These are phyloP conservation scores for Sinodicranocentrus sp. DNA, from an alignment of 2,888 invertebrate genomes.

Conservation along the genomic window DNA sequence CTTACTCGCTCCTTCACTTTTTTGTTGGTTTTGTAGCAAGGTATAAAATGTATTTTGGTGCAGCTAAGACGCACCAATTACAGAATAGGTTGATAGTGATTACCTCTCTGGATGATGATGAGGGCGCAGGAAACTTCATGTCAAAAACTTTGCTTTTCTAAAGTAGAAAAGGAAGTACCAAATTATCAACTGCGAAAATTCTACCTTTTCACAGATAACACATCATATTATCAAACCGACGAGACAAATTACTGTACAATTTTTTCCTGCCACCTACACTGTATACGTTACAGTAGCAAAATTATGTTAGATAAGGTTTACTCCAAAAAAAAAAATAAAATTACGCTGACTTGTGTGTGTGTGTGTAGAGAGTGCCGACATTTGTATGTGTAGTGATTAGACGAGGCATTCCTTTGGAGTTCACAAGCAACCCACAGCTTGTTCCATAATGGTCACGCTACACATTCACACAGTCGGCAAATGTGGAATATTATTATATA, in stretches of 20 bases:
- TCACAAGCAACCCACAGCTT: not conserved
- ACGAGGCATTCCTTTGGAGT: constrained; percentile 9
- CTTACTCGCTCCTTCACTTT: not conserved
- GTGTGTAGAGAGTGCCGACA: not conserved
- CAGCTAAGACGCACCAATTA: constrained; percentile 26
- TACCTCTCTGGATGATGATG: constrained; percentile 53
- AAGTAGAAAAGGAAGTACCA: constrained; percentile 76
- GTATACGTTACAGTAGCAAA: constrained; percentile 40
- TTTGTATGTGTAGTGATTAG: not conserved
- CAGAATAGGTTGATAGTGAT: constrained; percentile 42
- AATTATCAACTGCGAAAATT: constrained; percentile 77
- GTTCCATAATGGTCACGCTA: constrained; percentile 60
- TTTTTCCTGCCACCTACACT: constrained; percentile 47
- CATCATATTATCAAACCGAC: constrained; percentile 60
- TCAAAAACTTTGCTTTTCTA: constrained; percentile 72
- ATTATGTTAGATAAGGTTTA: constrained; percentile 29
- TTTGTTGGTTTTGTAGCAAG: constrained; percentile 3
- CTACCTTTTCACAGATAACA: constrained; percentile 70
- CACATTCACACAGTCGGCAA: constrained; percentile 8
- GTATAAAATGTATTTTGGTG: not conserved
- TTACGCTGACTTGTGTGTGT: constrained; percentile 34
- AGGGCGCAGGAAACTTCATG: constrained; percentile 75
- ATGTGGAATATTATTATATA: not conserved
- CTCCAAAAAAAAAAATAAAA: constrained; percentile 41
- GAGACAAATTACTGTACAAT: constrained; percentile 62